phyloP scores from a whole-genome alignment of 2,888 invertebrate genomes.

The Barypeithes pellucidus region DNA sequence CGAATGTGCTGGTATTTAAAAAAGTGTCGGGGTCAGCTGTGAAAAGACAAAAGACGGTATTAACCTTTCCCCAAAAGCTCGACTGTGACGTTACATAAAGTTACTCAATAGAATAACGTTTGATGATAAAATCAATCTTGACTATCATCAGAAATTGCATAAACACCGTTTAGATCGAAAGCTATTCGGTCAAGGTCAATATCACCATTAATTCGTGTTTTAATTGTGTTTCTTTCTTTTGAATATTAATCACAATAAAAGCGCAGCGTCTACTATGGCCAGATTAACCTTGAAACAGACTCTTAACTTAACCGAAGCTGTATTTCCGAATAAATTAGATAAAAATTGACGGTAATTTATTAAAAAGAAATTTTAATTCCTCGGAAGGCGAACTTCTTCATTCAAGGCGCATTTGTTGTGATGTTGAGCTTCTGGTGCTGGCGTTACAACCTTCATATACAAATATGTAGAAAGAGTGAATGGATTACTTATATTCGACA shows the following conservation, averaged over 20 bases:
- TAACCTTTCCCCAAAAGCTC: too few species aligned
- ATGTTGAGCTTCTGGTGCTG: neutral
- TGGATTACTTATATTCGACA: neutral
- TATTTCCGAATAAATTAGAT: neutral
- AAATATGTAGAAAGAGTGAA: neutral
- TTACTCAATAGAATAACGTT: neutral
- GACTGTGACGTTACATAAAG: neutral
- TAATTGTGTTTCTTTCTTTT: constrained; percentile 5
- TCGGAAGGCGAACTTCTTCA: neutral
- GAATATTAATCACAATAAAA: neutral
- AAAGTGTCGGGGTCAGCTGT: too few species aligned
- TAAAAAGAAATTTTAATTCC: constrained; percentile 1
- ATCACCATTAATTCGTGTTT: neutral
- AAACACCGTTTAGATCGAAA: constrained; percentile 13
- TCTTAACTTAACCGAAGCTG: neutral
- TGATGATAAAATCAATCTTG: neutral
- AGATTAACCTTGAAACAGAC: neutral
- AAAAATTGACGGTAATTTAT: neutral
- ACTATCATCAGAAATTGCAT: neutral
- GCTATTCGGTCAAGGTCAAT: constrained; percentile 23
- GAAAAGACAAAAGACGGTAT: too few species aligned
- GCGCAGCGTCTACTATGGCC: neutral
- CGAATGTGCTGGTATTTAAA: too few species aligned
- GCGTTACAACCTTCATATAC: neutral
- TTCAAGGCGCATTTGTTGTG: too few species aligned